Evolutionary conservation across 2,797 vertebrate genomes (phyloP), one percentile per base, ranked within the genome.

Genomic region (Pitangus sulphuratus): DNA sequence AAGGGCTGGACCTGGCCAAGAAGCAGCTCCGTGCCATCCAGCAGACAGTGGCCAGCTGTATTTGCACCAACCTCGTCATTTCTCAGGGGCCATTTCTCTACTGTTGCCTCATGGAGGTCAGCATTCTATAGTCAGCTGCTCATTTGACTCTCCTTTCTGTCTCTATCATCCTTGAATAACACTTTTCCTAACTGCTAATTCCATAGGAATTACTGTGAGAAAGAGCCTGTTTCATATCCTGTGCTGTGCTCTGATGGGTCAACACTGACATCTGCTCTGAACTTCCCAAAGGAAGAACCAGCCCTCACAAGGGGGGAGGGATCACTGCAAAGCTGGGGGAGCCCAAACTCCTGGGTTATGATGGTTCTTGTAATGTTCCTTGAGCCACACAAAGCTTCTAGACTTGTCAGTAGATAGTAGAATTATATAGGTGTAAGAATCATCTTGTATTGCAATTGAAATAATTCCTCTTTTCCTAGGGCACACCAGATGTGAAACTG

Each of bases 11-110:
- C 68, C 97, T 99, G 9, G 99, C 99, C 22, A 99, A 99, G 97
- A 99, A 98, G 97, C 99, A 99, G 96, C 97, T 99, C 62, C 98
- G 98, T 17, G 99, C 99, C 64, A 98, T 99, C 51, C 99, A 99
- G 97, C 99, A 99, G 97, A 99, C 99, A 2, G 98, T 99, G 2
- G 99, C 99, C 89, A 99, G 99, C 98, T 99, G 99, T 97, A 99
- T 99, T 94, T 99, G 99, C 64, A 99, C 99, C 95, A 99, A 99
- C 96, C 99, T 99, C 21, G 98, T 99, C 61, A 98, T 99, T 88
- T 99, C 99, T 6, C 99, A 99, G 97, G 99, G 99, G 11, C 99
- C 99, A 4, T 99, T 99, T 97, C 99, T 99, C 57, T 99, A 99
- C 93, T 99, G 99, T 92, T 98, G 99, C 87, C 99, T 99, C 85